phyloP scores from a whole-genome alignment of 2,113 vertebrate genomes.

The Psittacula cyanocephala region DNA sequence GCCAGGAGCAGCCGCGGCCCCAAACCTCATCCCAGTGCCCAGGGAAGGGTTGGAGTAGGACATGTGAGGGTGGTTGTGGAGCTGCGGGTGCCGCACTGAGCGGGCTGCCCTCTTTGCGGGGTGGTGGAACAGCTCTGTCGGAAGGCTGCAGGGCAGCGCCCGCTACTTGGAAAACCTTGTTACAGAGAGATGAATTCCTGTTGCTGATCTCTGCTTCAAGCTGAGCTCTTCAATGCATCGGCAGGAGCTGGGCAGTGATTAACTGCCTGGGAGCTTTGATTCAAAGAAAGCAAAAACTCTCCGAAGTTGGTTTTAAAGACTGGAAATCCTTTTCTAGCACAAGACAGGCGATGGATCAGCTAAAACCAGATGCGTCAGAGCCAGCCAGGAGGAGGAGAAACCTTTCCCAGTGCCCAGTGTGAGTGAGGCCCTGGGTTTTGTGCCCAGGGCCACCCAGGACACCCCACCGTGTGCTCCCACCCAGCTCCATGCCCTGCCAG shows the following conservation, averaged over 20 bases:
- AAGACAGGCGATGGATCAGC: background rate
- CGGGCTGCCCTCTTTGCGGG: background rate
- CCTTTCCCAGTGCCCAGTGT: background rate
- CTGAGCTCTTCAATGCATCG: background rate
- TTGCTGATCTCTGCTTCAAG: background rate
- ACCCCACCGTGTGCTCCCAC: rapidly evolving
- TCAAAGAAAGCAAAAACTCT: background rate
- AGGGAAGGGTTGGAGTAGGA: background rate
- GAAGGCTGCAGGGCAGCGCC: background rate
- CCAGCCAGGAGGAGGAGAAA: background rate
- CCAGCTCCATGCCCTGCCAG: background rate
- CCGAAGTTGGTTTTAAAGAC: background rate
- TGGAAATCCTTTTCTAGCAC: background rate
- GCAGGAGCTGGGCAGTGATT: background rate
- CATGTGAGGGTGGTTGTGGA: rapidly evolving
- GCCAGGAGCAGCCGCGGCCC: background rate
- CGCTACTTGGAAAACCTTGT: background rate
- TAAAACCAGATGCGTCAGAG: background rate
- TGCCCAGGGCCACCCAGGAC: background rate
- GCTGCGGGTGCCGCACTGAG: background rate
- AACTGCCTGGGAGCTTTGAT: background rate
- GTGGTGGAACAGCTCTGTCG: background rate
- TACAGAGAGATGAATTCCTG: background rate
- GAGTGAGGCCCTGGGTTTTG: background rate
- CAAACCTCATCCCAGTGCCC: rapidly evolving